Evolutionary conservation across 2,888 invertebrate species (phyloP).

Genomic region (Cyclophora punctaria): DNA sequence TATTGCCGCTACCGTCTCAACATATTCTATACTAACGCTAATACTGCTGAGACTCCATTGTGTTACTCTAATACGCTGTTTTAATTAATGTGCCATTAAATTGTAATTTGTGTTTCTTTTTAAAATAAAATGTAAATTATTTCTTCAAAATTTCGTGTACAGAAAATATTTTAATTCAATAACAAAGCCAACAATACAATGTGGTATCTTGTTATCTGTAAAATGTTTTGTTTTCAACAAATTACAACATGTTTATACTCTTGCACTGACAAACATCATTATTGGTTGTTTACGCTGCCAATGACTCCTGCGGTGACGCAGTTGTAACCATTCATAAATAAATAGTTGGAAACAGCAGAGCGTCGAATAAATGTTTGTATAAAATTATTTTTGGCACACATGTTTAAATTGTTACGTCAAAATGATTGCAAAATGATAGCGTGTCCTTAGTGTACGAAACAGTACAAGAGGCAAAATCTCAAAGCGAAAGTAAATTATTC

Average conservation of each 20-base stretch:
- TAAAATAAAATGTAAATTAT: no score
- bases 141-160: no score
- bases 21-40: no score
- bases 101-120: no score
- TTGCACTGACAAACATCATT: slow-evolving; percentile 1
- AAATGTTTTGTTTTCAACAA: no score
- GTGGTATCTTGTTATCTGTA: no score
- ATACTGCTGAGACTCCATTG: no score
- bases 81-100: no score
- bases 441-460: no score
- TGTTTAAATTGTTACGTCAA: background rate
- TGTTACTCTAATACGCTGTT: no score
- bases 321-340: slow-evolving; percentile 25
- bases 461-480: no score
- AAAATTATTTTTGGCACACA: background rate
- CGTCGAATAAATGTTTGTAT: background rate
- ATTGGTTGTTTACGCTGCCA: slow-evolving; percentile 20
- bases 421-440: background rate
- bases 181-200: background rate
- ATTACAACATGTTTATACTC: background rate
- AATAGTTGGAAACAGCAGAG: slow-evolving; percentile 17
- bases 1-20: background rate
- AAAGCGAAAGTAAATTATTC: background rate
- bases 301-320: slow-evolving; percentile 30
- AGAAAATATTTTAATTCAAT: no score